phyloP scores from a whole-genome alignment of 2,113 vertebrate species.

The Hemiscyllium ocellatum region DNA sequence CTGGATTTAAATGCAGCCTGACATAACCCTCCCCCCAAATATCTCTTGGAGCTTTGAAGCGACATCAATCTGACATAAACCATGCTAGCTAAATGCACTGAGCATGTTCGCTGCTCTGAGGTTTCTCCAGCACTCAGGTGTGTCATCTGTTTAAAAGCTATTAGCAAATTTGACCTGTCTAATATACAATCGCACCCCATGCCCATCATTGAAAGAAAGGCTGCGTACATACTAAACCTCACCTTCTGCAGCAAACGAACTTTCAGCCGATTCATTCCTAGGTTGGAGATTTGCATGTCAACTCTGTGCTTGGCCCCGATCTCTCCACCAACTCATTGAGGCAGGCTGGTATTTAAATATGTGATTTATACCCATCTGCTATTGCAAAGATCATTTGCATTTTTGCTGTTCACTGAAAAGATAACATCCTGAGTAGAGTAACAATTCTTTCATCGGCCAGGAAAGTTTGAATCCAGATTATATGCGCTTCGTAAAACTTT shows the following conservation, averaged over 20 bases:
- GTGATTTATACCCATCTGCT: neutral
- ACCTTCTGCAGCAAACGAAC: neutral
- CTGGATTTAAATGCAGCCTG: slow-evolving; percentile 22
- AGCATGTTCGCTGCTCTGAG: neutral
- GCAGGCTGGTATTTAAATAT: neutral
- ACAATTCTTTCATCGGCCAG: neutral
- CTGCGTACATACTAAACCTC: neutral
- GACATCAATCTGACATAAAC: neutral
- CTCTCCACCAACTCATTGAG: neutral
- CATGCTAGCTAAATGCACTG: neutral
- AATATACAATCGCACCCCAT: neutral
- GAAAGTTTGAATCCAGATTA: neutral
- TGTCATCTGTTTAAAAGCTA: neutral
- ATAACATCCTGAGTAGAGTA: neutral
- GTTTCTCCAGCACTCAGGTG: neutral
- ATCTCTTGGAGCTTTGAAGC: neutral
- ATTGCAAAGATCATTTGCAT: neutral
- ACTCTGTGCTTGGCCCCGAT: neutral
- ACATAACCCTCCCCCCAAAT: neutral
- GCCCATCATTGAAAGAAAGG: neutral
- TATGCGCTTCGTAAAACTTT: neutral
- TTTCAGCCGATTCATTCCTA: neutral
- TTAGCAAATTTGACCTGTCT: neutral
- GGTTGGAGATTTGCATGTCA: neutral
- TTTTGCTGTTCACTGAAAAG: neutral